Percentiles rank a stretch among this genome's conserved stretches.
Evolutionary conservation across 1,140 invertebrate species (phyloP).

Genomic region (Cryptotermes secundus): DNA sequence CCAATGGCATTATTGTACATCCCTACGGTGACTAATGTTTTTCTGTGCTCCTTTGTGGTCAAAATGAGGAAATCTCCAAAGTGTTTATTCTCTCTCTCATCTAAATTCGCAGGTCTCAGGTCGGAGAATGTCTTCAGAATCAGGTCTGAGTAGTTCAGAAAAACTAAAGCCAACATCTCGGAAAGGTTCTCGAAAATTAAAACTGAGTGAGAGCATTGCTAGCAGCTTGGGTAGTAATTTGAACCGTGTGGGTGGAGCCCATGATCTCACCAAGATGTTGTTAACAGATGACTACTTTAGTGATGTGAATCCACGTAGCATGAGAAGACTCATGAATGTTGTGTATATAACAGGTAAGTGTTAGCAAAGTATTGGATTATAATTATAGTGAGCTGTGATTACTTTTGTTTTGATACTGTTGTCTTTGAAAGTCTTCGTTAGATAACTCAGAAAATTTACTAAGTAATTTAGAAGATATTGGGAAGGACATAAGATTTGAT

Average conservation of each 20-base stretch:
- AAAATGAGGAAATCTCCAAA: too few species aligned
- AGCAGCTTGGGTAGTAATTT: conserved; percentile 87
- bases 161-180: conserved; percentile 55
- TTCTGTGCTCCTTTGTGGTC: too few species aligned
- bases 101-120: conserved; percentile 57
- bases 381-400: too few species aligned
- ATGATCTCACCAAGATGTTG: conserved; percentile 81
- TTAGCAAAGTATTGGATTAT: too few species aligned
- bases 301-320: conserved; percentile 95
- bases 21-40: too few species aligned
- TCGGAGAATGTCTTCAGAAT: conserved; percentile 74
- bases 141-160: conserved; percentile 60
- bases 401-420: too few species aligned
- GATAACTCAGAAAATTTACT: too few species aligned
- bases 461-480: too few species aligned
- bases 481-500: too few species aligned
- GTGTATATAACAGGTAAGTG: conserved; percentile 86
- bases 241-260: conserved; percentile 67
- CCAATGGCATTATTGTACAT: too few species aligned
- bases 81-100: conserved; percentile 19
- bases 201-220: conserved; percentile 82
- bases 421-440: too few species aligned
- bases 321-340: conserved; percentile 96
- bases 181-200: conserved; percentile 66
- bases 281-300: conserved; percentile 95